Base-by-base conservation (phyloP, 2,797 vertebrate genomes). In the Menidia menidia region DNA sequence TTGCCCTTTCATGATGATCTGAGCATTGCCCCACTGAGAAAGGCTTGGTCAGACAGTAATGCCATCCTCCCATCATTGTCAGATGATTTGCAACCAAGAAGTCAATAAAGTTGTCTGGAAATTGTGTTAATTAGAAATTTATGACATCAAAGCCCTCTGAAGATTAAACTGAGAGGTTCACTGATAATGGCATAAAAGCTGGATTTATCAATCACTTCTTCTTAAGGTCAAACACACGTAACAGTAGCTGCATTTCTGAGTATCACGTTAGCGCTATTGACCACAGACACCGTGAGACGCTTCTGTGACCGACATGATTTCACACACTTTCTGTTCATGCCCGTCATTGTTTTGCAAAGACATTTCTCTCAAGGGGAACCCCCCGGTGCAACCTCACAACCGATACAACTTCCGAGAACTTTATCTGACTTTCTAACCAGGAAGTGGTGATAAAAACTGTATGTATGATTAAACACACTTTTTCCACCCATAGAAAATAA, bases 61-160 rank as follows among this genome's bases (percentile, higher is more conserved):
- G 31, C 52, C 60, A 55, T 83, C 79, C 70, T 48, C 78, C 66
- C 76, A 71, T 60, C 72, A 60, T 81, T 89, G 70, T 61, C 41
- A 18, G 63, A 62, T 81, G 84, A 87, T 88, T 88, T 88, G 78
- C 77, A 87, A 84, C 75, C 63, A 56, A 81, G 73, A 88, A 74
- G 77, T 89, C 85, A 81, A 89, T 87, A 84, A 85, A 84, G 56
- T 64, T 82, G 83, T 88, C 89, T 89, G 77, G 74, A 75, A 64
- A 73, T 60, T 16, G 81, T 75, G 62, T 80, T 88, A 92, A 93
- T 91, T 83, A 87, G 70, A 69, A 78, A 81, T 84, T 87, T 77
- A 89, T 81, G 72, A 68, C 68, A 77, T 80, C 55, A 72, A 48
- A 31, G 7, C 73, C 57, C 64, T 53, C 66, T 52, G 59, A 66